Conservation (phyloP, 2,797 vertebrate genomes). For the Lutra lutra region DNA sequence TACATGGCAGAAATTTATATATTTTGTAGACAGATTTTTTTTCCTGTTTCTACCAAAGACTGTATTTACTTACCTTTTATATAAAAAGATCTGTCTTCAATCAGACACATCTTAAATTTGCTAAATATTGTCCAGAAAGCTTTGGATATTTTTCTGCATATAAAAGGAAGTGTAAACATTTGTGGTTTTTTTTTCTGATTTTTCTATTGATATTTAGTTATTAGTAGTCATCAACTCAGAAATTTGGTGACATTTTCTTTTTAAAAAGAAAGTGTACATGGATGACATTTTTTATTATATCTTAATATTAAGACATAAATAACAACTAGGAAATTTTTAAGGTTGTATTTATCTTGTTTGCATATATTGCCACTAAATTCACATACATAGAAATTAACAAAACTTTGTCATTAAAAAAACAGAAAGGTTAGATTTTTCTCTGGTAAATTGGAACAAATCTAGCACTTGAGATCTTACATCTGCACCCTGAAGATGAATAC, state of each 20-base stretch:
- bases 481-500: neutral
- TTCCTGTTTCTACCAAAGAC: neutral
- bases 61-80: neutral
- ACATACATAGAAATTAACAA: constrained; percentile 13
- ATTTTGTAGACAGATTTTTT: constrained; percentile 4
- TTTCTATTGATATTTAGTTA: constrained; percentile 2
- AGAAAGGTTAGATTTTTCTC: neutral
- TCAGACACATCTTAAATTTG: neutral
- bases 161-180: neutral
- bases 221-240: neutral
- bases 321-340: neutral
- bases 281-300: neutral
- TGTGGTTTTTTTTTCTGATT: neutral
- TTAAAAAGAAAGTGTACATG: neutral
- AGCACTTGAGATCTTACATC: neutral
- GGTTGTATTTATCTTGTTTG: neutral
- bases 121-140: neutral
- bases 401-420: constrained; percentile 38
- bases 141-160: constrained; percentile 18
- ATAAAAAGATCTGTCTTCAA: neutral
- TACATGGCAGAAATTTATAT: neutral
- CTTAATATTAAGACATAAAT: neutral
- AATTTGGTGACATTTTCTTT: constrained; percentile 29
- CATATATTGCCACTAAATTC: neutral
- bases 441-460: neutral